Percentiles rank a stretch among this genome's conserved stretches.
These are phyloP conservation scores for Protonemura montana DNA, from an alignment of 2,888 invertebrate species.

Conservation along the genomic window DNA sequence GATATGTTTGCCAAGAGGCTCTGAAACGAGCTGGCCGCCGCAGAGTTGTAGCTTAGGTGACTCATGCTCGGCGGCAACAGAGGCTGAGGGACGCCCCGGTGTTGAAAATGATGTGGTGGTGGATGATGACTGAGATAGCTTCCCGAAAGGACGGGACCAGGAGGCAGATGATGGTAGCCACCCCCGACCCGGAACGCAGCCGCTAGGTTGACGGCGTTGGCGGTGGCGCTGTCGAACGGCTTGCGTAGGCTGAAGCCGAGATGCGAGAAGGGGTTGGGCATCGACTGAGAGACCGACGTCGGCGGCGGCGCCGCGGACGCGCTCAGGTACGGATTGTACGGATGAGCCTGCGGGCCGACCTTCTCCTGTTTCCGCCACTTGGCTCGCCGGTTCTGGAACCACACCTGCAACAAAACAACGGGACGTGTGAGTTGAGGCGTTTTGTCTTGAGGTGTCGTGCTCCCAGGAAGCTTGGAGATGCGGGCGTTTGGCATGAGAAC, in stretches of 20 bases:
- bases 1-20: conserved; percentile 83
- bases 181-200: conserved; percentile 69
- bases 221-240: conserved; percentile 68
- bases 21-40: conserved; percentile 72
- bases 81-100: conserved; percentile 60
- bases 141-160: conserved; percentile 64
- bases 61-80: conserved; percentile 71
- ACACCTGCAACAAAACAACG: conserved; percentile 72
- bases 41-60: conserved; percentile 64
- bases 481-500: conserved; percentile 12
- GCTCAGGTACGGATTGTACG: conserved; percentile 82
- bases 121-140: conserved; percentile 68
- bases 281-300: conserved; percentile 75
- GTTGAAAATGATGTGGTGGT: conserved; percentile 54
- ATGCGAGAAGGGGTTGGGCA: conserved; percentile 83
- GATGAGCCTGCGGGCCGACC: conserved; percentile 89
- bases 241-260: conserved; percentile 78
- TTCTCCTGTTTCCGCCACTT: conserved; percentile 95
- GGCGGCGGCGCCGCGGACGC: conserved; percentile 65
- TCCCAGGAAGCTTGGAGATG: not conserved
- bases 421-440: not conserved
- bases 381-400: conserved; percentile 92
- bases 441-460: not conserved
- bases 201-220: conserved; percentile 62
- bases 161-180: conserved; percentile 66